Conservation (phyloP, 2,888 invertebrate species). For the Lasioglossum figueresi region DNA sequence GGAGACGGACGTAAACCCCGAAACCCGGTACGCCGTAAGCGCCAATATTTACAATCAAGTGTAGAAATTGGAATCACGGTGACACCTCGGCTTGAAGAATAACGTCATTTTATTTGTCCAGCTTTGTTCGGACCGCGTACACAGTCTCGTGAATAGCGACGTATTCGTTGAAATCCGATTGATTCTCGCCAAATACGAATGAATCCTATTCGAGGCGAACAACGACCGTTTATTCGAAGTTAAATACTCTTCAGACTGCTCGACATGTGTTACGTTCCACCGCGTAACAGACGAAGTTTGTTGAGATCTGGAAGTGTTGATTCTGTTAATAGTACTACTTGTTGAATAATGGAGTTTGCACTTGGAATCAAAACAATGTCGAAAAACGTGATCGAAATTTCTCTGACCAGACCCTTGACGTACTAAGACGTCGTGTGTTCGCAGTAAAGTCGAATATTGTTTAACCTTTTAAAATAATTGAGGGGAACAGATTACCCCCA, state of each 20-base stretch:
- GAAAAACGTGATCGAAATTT: background rate
- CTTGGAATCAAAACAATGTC: background rate
- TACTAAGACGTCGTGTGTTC: too few species aligned
- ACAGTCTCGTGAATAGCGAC: conserved; percentile 12
- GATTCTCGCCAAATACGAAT: conserved; percentile 51
- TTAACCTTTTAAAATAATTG: too few species aligned
- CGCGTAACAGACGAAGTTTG: background rate
- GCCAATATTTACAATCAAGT: conserved; percentile 62
- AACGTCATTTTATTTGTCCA: conserved; percentile 53
- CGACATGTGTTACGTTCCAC: background rate
- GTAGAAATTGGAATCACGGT: conserved; percentile 60
- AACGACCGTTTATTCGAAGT: conserved; percentile 30
- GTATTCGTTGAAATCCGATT: conserved; percentile 40
- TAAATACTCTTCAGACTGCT: conserved; percentile 25
- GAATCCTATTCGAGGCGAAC: conserved; percentile 26
- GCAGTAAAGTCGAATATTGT: too few species aligned
- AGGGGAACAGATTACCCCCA: too few species aligned
- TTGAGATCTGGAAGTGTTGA: background rate
- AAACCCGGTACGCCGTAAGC: conserved; percentile 45
- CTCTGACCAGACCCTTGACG: too few species aligned
- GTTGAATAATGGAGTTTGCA: background rate
- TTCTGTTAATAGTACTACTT: conserved; percentile 9
- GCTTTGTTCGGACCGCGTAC: conserved; percentile 50
- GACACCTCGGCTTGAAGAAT: conserved; percentile 31
- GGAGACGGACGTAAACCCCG: conserved; percentile 38